Evolutionary conservation across 2,113 vertebrate genomes (phyloP), one percentile per base, ranked within the genome.

Genomic region (Progne subis): DNA sequence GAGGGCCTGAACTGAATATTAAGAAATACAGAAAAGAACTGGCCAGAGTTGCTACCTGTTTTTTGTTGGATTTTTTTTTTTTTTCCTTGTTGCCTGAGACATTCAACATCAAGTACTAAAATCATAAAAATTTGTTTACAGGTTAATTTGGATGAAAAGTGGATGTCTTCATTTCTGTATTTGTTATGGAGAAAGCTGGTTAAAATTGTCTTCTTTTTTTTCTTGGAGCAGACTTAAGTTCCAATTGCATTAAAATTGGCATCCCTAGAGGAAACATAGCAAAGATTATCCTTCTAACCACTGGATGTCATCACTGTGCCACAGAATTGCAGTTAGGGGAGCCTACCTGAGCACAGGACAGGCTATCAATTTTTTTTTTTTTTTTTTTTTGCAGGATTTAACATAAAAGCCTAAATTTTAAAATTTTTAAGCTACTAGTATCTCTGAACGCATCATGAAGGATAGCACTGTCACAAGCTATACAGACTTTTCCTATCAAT

Each of bases 251-350:
- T 74, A 72, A 87, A 94, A 79, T 14, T 89, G 65, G 18, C n/a
- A 69, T 6, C 29, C 5, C 44, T 50, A 28, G 52, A 71, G 74
- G 64, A 88, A 82, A 76, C 47, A 31, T 57, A 37, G 60, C 74
- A 76, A 83, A 86, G 18, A 64, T 94, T 87, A 92, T 69, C 46
- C 15, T 79, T 92, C 53, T 92, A 92, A 87, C 96, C 96, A 96
- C 96, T 96, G 95, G 96, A 96, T 96, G 96, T 97, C 96, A 76
- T 96, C 81, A 43, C 71, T 94, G 94, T 95, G 93, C 84, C 86
- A 85, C 41, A 82, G 84, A 82, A 87, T 72, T 91, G 49, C 49
- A 53, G 44, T 63, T 57, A n/a, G 81, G 56, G 34, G 8, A 56
- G 34, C 41, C 21, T 91, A 49, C 52, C 60, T 86, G 83, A 95